Percentiles rank a stretch among this genome's conserved stretches.
Conservation (phyloP, 2,888 invertebrate genomes). For the Cerastoderma edule region DNA sequence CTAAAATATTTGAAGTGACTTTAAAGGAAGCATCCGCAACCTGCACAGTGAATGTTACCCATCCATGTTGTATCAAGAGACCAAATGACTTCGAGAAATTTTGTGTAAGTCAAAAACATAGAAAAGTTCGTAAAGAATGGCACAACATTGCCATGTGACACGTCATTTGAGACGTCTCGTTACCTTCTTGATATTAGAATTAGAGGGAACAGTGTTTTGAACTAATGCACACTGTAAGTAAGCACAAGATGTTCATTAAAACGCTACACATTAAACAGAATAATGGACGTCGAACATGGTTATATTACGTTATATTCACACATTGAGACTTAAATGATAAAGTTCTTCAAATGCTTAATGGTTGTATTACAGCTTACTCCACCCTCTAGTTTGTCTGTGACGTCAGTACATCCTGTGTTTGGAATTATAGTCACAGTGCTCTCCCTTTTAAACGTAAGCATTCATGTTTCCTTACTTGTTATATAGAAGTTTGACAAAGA, state of each 20-base stretch:
- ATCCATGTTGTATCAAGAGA: too few species aligned
- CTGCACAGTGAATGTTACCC: too few species aligned
- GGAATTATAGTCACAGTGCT: conserved; percentile 18
- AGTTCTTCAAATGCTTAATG: background rate
- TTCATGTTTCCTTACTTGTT: too few species aligned
- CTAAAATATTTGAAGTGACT: too few species aligned
- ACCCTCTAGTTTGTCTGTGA: background rate
- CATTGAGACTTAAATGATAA: background rate
- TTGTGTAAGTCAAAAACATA: too few species aligned
- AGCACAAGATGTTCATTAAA: background rate
- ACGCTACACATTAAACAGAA: background rate
- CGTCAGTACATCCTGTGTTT: conserved; percentile 8
- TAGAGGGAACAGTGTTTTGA: too few species aligned
- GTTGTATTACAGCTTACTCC: background rate
- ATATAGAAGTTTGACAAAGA: background rate
- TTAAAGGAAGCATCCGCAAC: too few species aligned
- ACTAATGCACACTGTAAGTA: background rate
- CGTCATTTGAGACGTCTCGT: too few species aligned
- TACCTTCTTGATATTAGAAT: too few species aligned
- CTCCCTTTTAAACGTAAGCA: conserved; percentile 9
- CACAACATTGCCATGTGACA: too few species aligned
- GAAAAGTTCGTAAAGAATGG: too few species aligned
- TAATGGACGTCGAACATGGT: background rate
- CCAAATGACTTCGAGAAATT: too few species aligned
- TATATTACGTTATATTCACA: background rate